Evolutionary conservation across 2,797 vertebrate species (phyloP).

Genomic region (Chanos chanos): DNA sequence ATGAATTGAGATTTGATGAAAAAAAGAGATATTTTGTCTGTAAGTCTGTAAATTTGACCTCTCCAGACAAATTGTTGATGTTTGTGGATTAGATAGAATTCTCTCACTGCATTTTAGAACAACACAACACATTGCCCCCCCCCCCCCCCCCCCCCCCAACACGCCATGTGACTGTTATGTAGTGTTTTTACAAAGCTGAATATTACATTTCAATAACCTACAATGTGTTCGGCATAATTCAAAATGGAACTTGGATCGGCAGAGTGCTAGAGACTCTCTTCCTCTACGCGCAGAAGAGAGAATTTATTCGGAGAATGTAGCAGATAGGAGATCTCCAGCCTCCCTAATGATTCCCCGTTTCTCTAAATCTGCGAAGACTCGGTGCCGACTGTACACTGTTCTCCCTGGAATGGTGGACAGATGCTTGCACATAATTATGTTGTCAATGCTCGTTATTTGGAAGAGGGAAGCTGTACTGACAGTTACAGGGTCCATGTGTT

Average conservation of each 20-base stretch:
- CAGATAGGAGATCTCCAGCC: constrained; percentile 60
- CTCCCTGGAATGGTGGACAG: constrained; percentile 90
- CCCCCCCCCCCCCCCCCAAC: too few species aligned
- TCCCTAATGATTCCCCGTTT: constrained; percentile 73
- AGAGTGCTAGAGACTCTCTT: constrained; percentile 52
- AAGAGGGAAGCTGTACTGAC: constrained; percentile 84
- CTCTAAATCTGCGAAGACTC: constrained; percentile 68
- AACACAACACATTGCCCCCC: constrained; percentile 45
- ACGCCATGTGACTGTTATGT: constrained; percentile 39
- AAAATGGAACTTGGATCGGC: constrained; percentile 53
- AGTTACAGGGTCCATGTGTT: constrained; percentile 79
- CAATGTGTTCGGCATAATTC: constrained; percentile 58
- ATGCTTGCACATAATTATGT: constrained; percentile 99
- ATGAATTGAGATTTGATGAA: too few species aligned
- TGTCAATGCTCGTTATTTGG: constrained; percentile 97
- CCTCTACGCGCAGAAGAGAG: constrained; percentile 54
- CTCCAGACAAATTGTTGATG: too few species aligned
- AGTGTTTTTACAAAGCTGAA: constrained; percentile 51
- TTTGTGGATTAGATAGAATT: too few species aligned
- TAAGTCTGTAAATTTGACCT: too few species aligned
- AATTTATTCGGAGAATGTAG: constrained; percentile 66
- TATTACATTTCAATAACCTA: constrained; percentile 52
- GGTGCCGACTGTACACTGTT: constrained; percentile 77
- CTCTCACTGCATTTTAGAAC: too few species aligned
- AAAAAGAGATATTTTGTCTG: too few species aligned